Percentiles rank a stretch among this genome's conserved stretches.
Evolutionary conservation across 2,888 invertebrate genomes (phyloP).

Genomic region (Cyclophora albipunctata): DNA sequence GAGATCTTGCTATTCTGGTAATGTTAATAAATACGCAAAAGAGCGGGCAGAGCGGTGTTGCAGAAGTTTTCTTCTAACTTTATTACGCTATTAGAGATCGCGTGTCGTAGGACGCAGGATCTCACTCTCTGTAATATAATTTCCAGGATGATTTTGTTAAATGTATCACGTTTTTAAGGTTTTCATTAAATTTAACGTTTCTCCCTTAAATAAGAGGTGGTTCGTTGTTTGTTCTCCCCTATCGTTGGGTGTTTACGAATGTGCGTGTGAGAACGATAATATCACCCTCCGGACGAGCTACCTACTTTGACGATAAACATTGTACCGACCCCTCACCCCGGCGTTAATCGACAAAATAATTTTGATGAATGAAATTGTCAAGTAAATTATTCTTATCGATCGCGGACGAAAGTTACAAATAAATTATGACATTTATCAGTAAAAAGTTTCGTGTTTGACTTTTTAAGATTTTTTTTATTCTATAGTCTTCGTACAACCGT

Average conservation of each 20-base stretch:
- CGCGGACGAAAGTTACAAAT: too few species aligned
- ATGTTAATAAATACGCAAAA: constrained; percentile 68
- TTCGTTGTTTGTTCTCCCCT: constrained; percentile 5
- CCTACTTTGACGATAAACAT: constrained; percentile 18
- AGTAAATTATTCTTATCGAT: not conserved
- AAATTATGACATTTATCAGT: too few species aligned
- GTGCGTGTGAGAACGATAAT: constrained; percentile 16
- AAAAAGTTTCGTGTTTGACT: too few species aligned
- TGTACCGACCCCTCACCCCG: too few species aligned
- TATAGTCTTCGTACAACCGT: constrained; percentile 3
- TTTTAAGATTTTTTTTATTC: not conserved
- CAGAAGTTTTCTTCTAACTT: constrained; percentile 69
- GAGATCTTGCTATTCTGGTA: constrained; percentile 45
- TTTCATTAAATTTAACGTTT: constrained; percentile 13
- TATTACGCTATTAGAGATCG: constrained; percentile 70
- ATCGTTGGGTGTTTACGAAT: constrained; percentile 14
- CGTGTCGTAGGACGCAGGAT: constrained; percentile 55
- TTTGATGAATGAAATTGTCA: not conserved
- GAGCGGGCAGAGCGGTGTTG: constrained; percentile 41
- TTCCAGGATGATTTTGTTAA: constrained; percentile 53
- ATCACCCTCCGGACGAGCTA: constrained; percentile 17
- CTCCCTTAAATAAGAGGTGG: constrained; percentile 9
- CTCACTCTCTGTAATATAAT: constrained; percentile 52
- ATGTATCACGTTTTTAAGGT: constrained; percentile 40
- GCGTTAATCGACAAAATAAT: constrained; percentile 5